phyloP scores from a whole-genome alignment of 2,113 vertebrate genomes.

The Gasterosteus nipponicus region DNA sequence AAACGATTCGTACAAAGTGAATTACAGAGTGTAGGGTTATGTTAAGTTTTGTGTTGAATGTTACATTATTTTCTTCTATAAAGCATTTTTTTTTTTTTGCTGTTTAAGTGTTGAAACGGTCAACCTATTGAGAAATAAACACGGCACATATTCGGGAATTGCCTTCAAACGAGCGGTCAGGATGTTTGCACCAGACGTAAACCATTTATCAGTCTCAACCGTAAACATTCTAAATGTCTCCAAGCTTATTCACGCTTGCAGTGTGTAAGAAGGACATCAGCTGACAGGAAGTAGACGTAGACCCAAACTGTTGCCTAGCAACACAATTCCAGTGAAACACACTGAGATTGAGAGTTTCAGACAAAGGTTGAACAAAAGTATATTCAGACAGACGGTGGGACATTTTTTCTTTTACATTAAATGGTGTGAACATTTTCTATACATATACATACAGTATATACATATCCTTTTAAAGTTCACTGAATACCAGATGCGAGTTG shows the following conservation, averaged over 20 bases:
- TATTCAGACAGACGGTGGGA: neutral
- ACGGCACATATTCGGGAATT: neutral
- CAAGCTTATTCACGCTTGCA: too few relatives aligned
- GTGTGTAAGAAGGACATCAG: neutral
- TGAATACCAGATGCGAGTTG: neutral
- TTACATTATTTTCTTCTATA: neutral
- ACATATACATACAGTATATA: neutral
- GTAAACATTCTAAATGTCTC: too few relatives aligned
- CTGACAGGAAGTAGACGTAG: neutral
- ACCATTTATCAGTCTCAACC: too few relatives aligned
- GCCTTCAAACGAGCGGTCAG: neutral
- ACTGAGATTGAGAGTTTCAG: neutral
- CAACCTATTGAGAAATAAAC: neutral
- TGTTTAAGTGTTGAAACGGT: neutral
- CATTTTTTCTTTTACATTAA: neutral
- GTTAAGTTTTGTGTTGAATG: slow-evolving; percentile 8
- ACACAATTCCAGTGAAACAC: neutral
- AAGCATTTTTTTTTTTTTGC: neutral
- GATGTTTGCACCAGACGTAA: neutral
- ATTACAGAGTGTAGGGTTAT: slow-evolving; percentile 5
- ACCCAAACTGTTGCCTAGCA: neutral
- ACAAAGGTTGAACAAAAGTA: neutral
- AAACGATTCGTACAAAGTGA: neutral
- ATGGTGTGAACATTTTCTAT: neutral
- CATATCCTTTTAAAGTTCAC: neutral